phyloP scores from a whole-genome alignment of 2,113 vertebrate genomes.

The Phrynosoma blainvillii region DNA sequence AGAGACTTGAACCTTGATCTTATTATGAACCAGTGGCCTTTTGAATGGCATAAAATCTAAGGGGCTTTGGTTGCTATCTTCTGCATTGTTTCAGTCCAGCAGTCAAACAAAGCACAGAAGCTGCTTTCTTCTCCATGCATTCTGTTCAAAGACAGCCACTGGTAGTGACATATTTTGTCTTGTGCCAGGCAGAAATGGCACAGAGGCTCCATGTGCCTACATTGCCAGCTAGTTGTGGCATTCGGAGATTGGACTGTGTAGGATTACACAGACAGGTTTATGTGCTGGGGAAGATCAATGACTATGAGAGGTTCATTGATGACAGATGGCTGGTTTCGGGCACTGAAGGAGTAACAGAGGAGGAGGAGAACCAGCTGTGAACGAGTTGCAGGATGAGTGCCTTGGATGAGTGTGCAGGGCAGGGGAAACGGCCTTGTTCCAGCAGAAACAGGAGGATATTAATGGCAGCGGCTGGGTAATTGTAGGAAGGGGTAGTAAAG shows the following conservation, averaged over 20 bases:
- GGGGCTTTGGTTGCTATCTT: background rate
- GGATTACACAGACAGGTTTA: conserved; percentile 50
- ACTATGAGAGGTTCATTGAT: conserved; percentile 66
- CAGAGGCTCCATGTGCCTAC: background rate
- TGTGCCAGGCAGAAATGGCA: background rate
- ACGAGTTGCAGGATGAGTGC: conserved; percentile 57
- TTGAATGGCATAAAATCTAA: background rate
- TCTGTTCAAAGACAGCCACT: conserved; percentile 14
- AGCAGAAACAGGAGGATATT: conserved; percentile 49
- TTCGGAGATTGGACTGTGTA: conserved; percentile 45
- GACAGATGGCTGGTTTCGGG: conserved; percentile 67
- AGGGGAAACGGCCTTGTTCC: conserved; percentile 49
- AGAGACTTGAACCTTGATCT: background rate
- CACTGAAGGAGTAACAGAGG: conserved; percentile 67
- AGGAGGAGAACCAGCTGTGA: conserved; percentile 74
- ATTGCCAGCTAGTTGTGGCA: conserved; percentile 34
- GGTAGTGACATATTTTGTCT: background rate
- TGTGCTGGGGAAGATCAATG: conserved; percentile 68
- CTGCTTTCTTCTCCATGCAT: background rate
- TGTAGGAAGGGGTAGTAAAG: conserved; percentile 56
- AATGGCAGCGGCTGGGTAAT: conserved; percentile 34
- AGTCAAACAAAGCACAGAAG: conserved; percentile 4
- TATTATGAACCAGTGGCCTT: background rate
- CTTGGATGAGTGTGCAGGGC: conserved; percentile 53
- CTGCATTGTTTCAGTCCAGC: conserved; percentile 5